These are phyloP conservation scores for Drosophila formosana DNA, from an alignment of 2,888 invertebrate species.

Conservation along the genomic window DNA sequence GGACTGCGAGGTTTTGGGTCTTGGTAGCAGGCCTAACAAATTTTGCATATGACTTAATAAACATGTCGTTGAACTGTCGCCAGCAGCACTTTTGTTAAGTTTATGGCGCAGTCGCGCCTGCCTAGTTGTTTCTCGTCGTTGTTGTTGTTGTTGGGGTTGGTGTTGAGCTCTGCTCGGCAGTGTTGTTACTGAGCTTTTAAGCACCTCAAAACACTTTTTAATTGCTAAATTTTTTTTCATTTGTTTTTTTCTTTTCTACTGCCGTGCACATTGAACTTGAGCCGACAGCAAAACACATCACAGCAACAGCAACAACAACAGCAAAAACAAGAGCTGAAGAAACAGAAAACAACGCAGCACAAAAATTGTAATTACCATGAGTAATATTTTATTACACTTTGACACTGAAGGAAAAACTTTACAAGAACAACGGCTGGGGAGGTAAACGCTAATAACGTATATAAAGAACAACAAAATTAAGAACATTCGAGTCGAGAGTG, in stretches of 20 bases:
- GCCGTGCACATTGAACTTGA: constrained; percentile 80
- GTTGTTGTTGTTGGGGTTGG: not conserved
- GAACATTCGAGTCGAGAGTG: not conserved
- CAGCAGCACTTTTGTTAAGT: constrained; percentile 59
- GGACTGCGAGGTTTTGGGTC: constrained; percentile 8
- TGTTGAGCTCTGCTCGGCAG: constrained; percentile 1
- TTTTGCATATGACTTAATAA: constrained; percentile 80
- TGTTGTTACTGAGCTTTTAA: constrained; percentile 53
- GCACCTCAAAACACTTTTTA: constrained; percentile 76
- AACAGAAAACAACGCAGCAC: constrained; percentile 40
- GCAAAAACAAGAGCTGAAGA: constrained; percentile 8
- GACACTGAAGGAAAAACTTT: constrained; percentile 77
- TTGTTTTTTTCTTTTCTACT: constrained; percentile 14
- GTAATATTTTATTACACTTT: constrained; percentile 81
- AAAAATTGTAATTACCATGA: constrained; percentile 79
- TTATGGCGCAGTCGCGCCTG: constrained; percentile 67
- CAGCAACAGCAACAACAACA: constrained; percentile 21
- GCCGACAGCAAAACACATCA: constrained; percentile 58
- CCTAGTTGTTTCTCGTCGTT: constrained; percentile 39
- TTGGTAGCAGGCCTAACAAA: constrained; percentile 53
- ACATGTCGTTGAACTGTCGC: constrained; percentile 79
- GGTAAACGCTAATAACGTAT: constrained; percentile 6
- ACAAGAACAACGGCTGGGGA: constrained; percentile 53
- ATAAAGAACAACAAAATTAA: constrained; percentile 8
- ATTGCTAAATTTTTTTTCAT: constrained; percentile 56